Percentiles rank a stretch among this genome's conserved stretches.
Conservation (phyloP, 2,797 vertebrate genomes). For the Muraenolepis orangiensis region DNA sequence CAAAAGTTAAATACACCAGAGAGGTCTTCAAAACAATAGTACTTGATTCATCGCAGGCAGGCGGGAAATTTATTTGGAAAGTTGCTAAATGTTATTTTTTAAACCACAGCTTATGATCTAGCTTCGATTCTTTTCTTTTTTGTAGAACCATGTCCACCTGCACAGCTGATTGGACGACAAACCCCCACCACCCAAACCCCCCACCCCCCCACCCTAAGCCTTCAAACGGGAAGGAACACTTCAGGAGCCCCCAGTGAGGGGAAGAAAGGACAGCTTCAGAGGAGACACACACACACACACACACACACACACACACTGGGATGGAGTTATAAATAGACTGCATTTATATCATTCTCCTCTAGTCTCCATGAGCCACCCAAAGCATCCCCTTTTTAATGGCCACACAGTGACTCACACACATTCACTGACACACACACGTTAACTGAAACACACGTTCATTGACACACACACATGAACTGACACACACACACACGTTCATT, state of each 20-base stretch:
- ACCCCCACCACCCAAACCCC: no score
- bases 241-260: neutral
- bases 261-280: neutral
- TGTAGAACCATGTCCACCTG: neutral
- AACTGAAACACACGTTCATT: neutral
- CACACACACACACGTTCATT: neutral
- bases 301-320: neutral
- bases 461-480: neutral
- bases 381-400: neutral
- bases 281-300: no score
- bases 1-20: neutral
- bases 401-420: conserved; percentile 1
- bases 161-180: neutral
- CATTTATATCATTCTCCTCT: neutral
- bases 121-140: neutral
- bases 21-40: neutral
- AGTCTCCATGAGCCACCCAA: neutral
- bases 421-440: neutral
- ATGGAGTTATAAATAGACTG: neutral
- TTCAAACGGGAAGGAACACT: neutral
- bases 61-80: neutral
- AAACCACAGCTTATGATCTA: neutral
- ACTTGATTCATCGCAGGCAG: neutral
- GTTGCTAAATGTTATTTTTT: no score
- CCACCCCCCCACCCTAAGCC: neutral